phyloP scores from a whole-genome alignment of 2,113 vertebrate species.

The Collichthys lucidus region DNA sequence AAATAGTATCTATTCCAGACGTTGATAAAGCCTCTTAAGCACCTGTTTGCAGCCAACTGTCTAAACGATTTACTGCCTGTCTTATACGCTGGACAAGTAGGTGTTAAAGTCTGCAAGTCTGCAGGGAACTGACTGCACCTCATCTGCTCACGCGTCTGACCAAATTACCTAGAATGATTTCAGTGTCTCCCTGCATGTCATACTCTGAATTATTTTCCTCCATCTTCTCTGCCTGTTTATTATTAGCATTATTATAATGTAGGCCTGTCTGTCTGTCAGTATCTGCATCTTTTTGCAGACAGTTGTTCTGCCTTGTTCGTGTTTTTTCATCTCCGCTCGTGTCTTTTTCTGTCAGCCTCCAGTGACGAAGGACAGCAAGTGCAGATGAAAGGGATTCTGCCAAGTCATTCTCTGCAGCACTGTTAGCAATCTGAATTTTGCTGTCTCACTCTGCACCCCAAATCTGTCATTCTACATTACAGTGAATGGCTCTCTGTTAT shows the following conservation, averaged over 20 bases:
- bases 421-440: slow-evolving; percentile 55
- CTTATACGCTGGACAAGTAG: slow-evolving; percentile 23
- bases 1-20: slow-evolving; percentile 66
- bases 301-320: neutral
- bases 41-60: slow-evolving; percentile 68
- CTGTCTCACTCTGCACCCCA: slow-evolving; percentile 71
- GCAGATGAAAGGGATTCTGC: slow-evolving; percentile 57
- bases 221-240: neutral
- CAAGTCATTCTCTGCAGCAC: slow-evolving; percentile 65
- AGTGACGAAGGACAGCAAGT: slow-evolving; percentile 29
- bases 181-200: neutral
- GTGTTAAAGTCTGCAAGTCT: slow-evolving; percentile 35
- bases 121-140: slow-evolving; percentile 2
- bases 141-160: slow-evolving; percentile 1
- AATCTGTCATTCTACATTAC: slow-evolving; percentile 71
- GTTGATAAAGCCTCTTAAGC: slow-evolving; percentile 81
- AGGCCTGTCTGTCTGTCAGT: neutral
- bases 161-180: slow-evolving; percentile 19
- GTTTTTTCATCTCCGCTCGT: neutral
- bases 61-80: slow-evolving; percentile 56
- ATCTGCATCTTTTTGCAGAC: slow-evolving; percentile 20
- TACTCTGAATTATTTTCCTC: neutral
- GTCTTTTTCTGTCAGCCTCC: slow-evolving; percentile 18
- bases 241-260: neutral
- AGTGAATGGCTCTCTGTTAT: slow-evolving; percentile 36